Conservation (phyloP, 2,888 invertebrate species). For the Drosophila mayaguana region DNA sequence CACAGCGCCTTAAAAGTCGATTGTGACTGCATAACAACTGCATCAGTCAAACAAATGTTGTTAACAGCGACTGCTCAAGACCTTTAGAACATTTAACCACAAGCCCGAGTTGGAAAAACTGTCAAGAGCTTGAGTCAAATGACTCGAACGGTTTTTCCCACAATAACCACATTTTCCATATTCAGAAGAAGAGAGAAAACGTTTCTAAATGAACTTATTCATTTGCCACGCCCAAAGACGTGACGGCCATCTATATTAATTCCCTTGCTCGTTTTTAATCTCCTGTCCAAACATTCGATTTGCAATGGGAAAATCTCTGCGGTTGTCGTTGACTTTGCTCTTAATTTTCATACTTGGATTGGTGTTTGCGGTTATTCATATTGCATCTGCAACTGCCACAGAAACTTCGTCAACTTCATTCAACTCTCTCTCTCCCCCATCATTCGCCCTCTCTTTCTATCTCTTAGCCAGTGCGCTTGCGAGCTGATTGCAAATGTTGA, state of each 20-base stretch:
- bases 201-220: slow-evolving; percentile 17
- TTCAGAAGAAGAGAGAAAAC: slow-evolving; percentile 3
- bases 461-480: neutral
- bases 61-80: neutral
- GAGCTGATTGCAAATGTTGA: slow-evolving; percentile 12
- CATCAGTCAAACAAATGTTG: slow-evolving; percentile 1
- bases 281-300: slow-evolving; percentile 10
- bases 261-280: slow-evolving; percentile 13
- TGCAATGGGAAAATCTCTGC: slow-evolving; percentile 29
- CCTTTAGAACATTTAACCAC: neutral
- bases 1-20: slow-evolving; percentile 27
- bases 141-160: neutral
- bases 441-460: too few relatives aligned
- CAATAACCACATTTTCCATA: slow-evolving; percentile 2
- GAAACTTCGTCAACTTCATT: slow-evolving; percentile 61
- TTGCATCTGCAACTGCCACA: slow-evolving; percentile 25
- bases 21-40: slow-evolving; percentile 22
- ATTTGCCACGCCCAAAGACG: slow-evolving; percentile 37
- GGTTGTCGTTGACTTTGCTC: slow-evolving; percentile 11
- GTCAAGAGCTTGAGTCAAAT: neutral
- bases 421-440: slow-evolving; percentile 30
- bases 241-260: slow-evolving; percentile 16
- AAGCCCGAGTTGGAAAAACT: neutral
- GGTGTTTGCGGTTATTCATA: slow-evolving; percentile 43
- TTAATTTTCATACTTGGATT: slow-evolving; percentile 22